A percentile compares a stretch with the other conserved stretches of the same genome.
These are phyloP conservation scores for Nipponia nippon DNA, from an alignment of 2,113 vertebrate genomes.

Conservation along the genomic window DNA sequence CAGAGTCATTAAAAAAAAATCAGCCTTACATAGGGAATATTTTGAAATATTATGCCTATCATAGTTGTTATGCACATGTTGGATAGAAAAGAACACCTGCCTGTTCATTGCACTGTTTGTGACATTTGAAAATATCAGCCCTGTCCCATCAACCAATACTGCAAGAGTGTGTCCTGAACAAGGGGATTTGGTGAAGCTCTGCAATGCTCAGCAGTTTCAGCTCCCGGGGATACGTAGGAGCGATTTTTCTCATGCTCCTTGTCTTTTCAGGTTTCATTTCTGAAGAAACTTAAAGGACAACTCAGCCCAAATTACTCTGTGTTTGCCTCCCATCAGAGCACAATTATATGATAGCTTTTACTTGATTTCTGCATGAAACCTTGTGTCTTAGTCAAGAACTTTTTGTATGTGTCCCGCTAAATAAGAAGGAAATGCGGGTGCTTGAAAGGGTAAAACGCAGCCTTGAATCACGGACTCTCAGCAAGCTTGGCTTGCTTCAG, in stretches of 20 bases:
- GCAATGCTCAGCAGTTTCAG: constrained; percentile 7
- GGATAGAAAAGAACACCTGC: neutral
- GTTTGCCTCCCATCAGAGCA: constrained; percentile 7
- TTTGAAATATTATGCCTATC: neutral
- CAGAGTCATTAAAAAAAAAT: neutral
- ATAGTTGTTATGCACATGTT: accelerated
- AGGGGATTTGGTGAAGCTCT: constrained; percentile 24
- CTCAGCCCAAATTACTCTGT: neutral
- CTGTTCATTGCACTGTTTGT: neutral
- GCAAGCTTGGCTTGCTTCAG: neutral
- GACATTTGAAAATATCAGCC: neutral
- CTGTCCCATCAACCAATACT: accelerated
- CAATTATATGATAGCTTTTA: neutral
- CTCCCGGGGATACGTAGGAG: neutral
- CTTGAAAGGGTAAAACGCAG: neutral
- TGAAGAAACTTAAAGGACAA: neutral
- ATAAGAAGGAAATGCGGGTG: neutral
- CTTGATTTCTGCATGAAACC: neutral
- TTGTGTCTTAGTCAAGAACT: neutral
- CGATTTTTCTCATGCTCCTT: neutral
- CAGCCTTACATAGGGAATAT: neutral
- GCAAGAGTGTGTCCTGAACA: neutral
- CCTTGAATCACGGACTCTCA: neutral
- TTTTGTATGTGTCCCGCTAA: neutral
- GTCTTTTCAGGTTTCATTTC: neutral